phyloP scores from a whole-genome alignment of 2,113 vertebrate genomes.

The human region DNA sequence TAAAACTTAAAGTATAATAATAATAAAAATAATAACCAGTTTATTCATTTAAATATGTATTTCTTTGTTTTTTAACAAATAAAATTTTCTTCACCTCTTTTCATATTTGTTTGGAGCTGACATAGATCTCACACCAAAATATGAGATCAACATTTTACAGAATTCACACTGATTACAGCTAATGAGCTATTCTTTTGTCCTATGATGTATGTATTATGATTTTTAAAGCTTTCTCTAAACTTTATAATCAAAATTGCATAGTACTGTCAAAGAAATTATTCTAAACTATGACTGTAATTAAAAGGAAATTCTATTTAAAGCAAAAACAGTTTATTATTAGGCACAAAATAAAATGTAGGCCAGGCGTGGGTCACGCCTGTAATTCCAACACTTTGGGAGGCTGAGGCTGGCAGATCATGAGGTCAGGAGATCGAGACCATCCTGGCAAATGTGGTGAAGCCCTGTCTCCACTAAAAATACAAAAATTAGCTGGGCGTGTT shows the following conservation, averaged over 20 bases:
- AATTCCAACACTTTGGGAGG: no score
- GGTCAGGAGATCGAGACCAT: no score
- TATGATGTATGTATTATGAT: background rate
- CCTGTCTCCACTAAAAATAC: no score
- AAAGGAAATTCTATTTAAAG: slow-evolving; percentile 1
- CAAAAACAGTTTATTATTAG: background rate
- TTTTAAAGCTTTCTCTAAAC: slow-evolving; percentile 6
- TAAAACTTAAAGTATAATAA: no score
- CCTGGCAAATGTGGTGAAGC: no score
- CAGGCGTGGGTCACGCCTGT: no score
- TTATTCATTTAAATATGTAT: background rate
- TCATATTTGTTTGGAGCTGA: background rate
- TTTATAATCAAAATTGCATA: background rate
- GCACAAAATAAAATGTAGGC: background rate
- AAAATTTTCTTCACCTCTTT: background rate
- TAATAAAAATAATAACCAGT: background rate
- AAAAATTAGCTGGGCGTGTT: no score
- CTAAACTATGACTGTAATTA: background rate
- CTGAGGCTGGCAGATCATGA: no score
- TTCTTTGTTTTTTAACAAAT: background rate
- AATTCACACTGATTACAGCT: background rate
- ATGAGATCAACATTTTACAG: background rate
- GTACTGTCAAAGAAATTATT: slow-evolving; percentile 15
- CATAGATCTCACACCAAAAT: background rate
- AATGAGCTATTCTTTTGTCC: background rate